phyloP scores from a whole-genome alignment of 2,113 vertebrate species.

The cattle (Bos taurus) region ARS-UCD2.0 NC_037329.1:30714001-30714500 shows the following conservation, averaged over 20 bases:
- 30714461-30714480: slow-evolving; percentile 89
- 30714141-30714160: slow-evolving; percentile 87
- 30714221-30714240: slow-evolving; percentile 78
- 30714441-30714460: slow-evolving; percentile 89
- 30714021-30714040: slow-evolving; percentile 64
- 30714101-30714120: slow-evolving; percentile 66
- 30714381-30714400: slow-evolving; percentile 91
- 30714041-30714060: slow-evolving; percentile 60
- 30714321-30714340: slow-evolving; percentile 95
- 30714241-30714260: slow-evolving; percentile 74
- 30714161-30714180: slow-evolving; percentile 88
- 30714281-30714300: slow-evolving; percentile 86
- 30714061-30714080: slow-evolving; percentile 60
- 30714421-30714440: slow-evolving; percentile 95
- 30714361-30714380: slow-evolving; percentile 99
- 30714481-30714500: slow-evolving; percentile 96
- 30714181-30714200: slow-evolving; percentile 86
- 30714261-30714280: slow-evolving; percentile 76
- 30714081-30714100: slow-evolving; percentile 64
- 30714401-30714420: slow-evolving; percentile 92
- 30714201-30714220: slow-evolving; percentile 82
- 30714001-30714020: slow-evolving; percentile 69
- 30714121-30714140: slow-evolving; percentile 66
- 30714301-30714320: slow-evolving; percentile 87
- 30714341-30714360: slow-evolving; percentile 88